Base-by-base conservation (phyloP, 2,113 vertebrate genomes). In the Harpagus bidentatus region DNA sequence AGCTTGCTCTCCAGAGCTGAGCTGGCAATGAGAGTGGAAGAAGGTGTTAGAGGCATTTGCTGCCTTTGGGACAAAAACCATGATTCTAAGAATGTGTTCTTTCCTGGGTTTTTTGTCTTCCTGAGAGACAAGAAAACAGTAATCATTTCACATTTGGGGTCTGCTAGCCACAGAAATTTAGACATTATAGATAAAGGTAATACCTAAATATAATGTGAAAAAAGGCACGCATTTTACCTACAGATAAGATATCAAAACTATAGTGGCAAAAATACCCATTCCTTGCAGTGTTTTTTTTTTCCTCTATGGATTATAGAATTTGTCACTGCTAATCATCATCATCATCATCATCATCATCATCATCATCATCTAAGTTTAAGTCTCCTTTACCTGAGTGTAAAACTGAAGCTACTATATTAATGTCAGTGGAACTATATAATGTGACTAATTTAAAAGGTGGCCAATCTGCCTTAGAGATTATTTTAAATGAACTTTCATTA, bases 51-150 rank as follows among this genome's bases (percentile, higher is more conserved):
- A 90, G 58, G 70, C 5, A 0, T 79, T 94, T 88, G 73, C 74
- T 90, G 66, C 66, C 45, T 96, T 85, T 94, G 87, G 66, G 82
- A 88, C 58, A 93, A 90, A 94, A 74, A 1, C 12, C 2, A 7
- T 50, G 40, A 90, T 90, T 95, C 87, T 90, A 96, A 95, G 91
- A 91, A 94, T 56, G 48, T 72, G 20, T 45, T 69, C 32, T 23
- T 82, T 72, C n/a, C 32, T 87, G 52, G 5, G 4, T 7, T 19
- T 91, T 86, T 55, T 80, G 10, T 62, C 62, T 80, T 88, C 29
- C 45, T 66, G 32, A 95, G 26, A 40, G 28, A n/a, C 10, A 86
- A 85, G 36, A 61, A 95, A 91, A 58, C 5, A 50, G 16, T 34
- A 16, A n/a, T 67, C 11, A 11, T 47, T 86, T 74, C 11, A 77